Percentiles rank a stretch among this genome's conserved stretches.
Conservation (phyloP, 2,113 vertebrate genomes). For the Camelus dromedarius region DNA sequence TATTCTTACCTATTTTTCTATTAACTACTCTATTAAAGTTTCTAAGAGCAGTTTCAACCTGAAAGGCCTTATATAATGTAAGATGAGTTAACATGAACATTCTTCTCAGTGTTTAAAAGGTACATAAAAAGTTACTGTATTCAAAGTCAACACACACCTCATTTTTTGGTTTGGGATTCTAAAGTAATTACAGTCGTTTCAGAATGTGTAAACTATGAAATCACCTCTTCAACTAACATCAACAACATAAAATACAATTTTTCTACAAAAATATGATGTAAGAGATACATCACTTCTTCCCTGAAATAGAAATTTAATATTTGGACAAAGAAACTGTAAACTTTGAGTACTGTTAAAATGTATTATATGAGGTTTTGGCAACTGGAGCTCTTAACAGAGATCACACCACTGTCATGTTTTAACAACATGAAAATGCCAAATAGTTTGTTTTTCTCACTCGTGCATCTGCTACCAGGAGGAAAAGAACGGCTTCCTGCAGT, state of each 20-base stretch:
- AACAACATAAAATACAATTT: constrained; percentile 80
- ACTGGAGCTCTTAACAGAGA: constrained; percentile 79
- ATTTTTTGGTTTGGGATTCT: constrained; percentile 72
- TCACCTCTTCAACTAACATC: constrained; percentile 74
- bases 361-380: constrained; percentile 84
- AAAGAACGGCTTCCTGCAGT: constrained; percentile 98
- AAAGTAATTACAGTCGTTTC: constrained; percentile 80
- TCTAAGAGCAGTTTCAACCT: constrained; percentile 61
- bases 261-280: constrained; percentile 87
- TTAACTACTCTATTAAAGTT: constrained; percentile 60
- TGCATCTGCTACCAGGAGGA: constrained; percentile 92
- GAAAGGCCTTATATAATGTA: constrained; percentile 76
- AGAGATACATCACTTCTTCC: constrained; percentile 84
- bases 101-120: constrained; percentile 66
- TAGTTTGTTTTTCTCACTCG: constrained; percentile 53
- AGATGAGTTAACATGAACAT: constrained; percentile 64
- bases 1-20: constrained; percentile 64
- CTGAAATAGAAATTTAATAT: constrained; percentile 88
- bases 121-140: constrained; percentile 73
- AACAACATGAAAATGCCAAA: constrained; percentile 66
- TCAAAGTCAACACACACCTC: constrained; percentile 75
- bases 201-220: constrained; percentile 81
- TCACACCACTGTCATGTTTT: constrained; percentile 76
- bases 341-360: constrained; percentile 89
- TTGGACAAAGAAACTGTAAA: constrained; percentile 89